Base-by-base conservation (phyloP, 2,888 invertebrate species). In the Biston stratarius region DNA sequence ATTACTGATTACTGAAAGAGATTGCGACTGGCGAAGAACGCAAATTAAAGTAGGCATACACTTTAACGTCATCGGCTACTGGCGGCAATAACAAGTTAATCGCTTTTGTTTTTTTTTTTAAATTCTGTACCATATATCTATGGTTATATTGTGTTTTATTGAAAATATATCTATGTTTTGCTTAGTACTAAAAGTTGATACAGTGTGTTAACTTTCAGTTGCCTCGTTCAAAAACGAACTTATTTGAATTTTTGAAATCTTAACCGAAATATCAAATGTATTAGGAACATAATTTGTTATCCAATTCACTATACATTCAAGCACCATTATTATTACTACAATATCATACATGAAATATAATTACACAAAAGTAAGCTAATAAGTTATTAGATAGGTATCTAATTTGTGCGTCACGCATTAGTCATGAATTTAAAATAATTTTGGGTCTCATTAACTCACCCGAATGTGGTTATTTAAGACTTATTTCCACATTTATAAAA, bases 251-350 rank as follows among this genome's bases (percentile, higher is more conserved):
- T 53, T 53, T 53, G 3, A 14, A 24, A 40, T 40, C 53, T 40
- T 15, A 53, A 15, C 40, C 40, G 11, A 53, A 51, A 51, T 51
- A 51, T 51, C 51, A 8, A 34, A 51, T n/a, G 34, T 33, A 40
- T 62, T 62, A 62, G 55, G 62, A 62, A 62, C 62, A 55, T 55
- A 57, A 45, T 55, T 57, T 55, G 45, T 59, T 36, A 49, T 68
- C 57, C 14, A 49, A 64, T 67, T 63, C 49, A 61, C 33, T 61
- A 38, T 53, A 64, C 51, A 49, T 57, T 67, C 49, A 72, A 72
- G 72, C 72, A 72, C 72, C 72, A 72, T 65, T 8, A 45, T 64
- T 63, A 56, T 56, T 44, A 64, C 55, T 49, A 64, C 12, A 38
- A 60, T 63, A 69, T 65, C 42, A 62, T 62, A 67, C 66, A 64